These are phyloP conservation scores for Bicyclus anynana DNA, from an alignment of 1,140 invertebrate species.

Conservation along the genomic window DNA sequence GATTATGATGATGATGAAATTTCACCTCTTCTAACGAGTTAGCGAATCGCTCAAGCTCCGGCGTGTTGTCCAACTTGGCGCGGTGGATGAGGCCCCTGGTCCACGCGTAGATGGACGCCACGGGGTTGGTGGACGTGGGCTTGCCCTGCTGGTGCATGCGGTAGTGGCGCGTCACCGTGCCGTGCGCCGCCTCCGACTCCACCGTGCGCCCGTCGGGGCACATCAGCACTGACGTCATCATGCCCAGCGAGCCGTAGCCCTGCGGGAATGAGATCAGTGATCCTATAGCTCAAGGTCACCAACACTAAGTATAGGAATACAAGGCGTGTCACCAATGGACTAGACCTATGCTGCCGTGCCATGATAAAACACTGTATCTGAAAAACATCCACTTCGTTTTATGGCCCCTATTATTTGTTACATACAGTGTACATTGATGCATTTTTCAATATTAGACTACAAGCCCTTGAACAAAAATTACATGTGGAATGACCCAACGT, in stretches of 20 bases:
- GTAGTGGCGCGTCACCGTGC: slow-evolving; percentile 94
- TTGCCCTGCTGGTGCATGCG: slow-evolving; percentile 89
- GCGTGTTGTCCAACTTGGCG: slow-evolving; percentile 88
- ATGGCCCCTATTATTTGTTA: too few relatives aligned
- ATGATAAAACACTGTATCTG: too few relatives aligned
- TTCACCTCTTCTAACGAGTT: slow-evolving; percentile 73
- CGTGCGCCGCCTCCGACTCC: slow-evolving; percentile 94
- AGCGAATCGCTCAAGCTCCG: slow-evolving; percentile 81
- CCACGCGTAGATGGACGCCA: slow-evolving; percentile 96
- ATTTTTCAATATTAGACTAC: too few relatives aligned
- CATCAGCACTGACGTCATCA: slow-evolving; percentile 95
- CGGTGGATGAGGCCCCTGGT: slow-evolving; percentile 90
- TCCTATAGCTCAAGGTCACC: too few relatives aligned
- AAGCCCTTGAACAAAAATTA: too few relatives aligned
- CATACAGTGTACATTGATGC: too few relatives aligned
- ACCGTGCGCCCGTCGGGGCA: slow-evolving; percentile 95
- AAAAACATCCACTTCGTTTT: too few relatives aligned
- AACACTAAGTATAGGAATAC: too few relatives aligned
- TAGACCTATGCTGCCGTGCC: too few relatives aligned
- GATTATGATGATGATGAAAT: too few relatives aligned
- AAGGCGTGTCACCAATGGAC: too few relatives aligned
- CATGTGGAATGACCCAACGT: too few relatives aligned
- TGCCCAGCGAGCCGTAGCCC: slow-evolving; percentile 90
- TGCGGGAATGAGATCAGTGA: slow-evolving; percentile 58
- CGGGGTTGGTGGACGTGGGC: slow-evolving; percentile 92